Base-by-base conservation (phyloP, 2,113 vertebrate species). In the Trichechus manatus region DNA sequence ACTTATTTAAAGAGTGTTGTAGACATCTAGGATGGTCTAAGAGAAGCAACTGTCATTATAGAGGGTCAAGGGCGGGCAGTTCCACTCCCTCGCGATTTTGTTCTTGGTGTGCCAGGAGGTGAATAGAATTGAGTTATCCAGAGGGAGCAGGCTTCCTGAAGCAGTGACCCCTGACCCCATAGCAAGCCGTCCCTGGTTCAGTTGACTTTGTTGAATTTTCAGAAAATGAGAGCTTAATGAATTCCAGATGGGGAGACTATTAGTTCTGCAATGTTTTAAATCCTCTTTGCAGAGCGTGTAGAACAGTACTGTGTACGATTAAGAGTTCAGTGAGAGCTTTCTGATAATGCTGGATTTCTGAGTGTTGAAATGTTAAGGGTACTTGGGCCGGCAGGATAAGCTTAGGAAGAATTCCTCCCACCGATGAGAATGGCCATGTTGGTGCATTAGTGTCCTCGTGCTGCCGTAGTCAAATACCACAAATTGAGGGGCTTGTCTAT, bases 221-320 rank as follows among this genome's bases (percentile, higher is more conserved):
- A 92, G 80, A 77, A 92, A 90, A 92, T 64, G 77, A 63, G 68
- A 95, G 31, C 75, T 56, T 87, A 93, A 86, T 96, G 63, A 89
- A 77, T 91, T 93, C 82, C 93, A 92, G 81, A 39, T 66, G 61
- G 86, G 27, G 42, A 53, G 89, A 70, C 31, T 31, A 63, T 92
- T 81, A 63, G 59, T 50, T 87, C 33, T 78, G 8, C 6, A 31
- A 6, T 47, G 80, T 72, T 96, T 95, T 29, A n/a, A 77, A 36
- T 79, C 63, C n/a, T 56, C 80, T 84, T 68, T 85, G 17, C 27
- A 25, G n/a, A 70, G 61, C 31, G 17, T 2, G 9, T 25, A 2
- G 70, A 75, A 36, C 3, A 81, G 68, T 1, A 1, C 14, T 5
- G 1, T 4, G 31, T 1, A 25, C 19, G 19, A 3, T 7, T 15